Evolutionary conservation across 2,113 vertebrate species (phyloP).

Genomic region (Polypterus bichir): DNA sequence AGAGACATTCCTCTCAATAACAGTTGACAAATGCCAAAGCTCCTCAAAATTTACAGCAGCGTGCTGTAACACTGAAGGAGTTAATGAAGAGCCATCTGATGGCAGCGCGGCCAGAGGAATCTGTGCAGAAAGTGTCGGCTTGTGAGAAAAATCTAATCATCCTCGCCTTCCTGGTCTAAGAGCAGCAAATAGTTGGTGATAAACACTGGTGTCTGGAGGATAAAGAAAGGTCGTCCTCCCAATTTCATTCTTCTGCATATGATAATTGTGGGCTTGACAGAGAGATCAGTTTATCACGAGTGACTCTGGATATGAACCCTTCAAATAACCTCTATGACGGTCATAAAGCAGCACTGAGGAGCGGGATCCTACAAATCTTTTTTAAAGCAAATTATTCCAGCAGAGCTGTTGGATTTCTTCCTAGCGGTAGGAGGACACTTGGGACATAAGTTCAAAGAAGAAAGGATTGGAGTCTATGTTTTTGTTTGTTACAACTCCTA

Average conservation of each 20-base stretch:
- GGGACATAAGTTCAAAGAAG: not conserved
- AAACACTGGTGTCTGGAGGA: slow-evolving; percentile 16
- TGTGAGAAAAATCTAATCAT: not conserved
- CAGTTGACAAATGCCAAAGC: no score
- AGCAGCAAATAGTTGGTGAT: slow-evolving; percentile 9
- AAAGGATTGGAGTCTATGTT: no score
- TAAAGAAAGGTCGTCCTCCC: slow-evolving; percentile 15
- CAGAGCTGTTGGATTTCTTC: slow-evolving; percentile 1
- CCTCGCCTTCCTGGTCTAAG: slow-evolving; percentile 3
- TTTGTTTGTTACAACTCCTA: no score
- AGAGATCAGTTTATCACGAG: slow-evolving; percentile 13
- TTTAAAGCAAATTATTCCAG: slow-evolving; percentile 12
- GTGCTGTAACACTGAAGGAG: no score
- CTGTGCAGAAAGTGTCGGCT: no score
- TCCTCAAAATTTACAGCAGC: no score
- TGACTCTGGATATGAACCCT: slow-evolving; percentile 8
- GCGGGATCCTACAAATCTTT: slow-evolving; percentile 9
- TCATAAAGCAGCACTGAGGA: slow-evolving; percentile 1
- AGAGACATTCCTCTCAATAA: no score
- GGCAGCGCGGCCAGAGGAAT: no score
- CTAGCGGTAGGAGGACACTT: slow-evolving; percentile 1
- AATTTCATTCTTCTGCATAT: slow-evolving; percentile 13
- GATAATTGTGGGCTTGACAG: slow-evolving; percentile 15
- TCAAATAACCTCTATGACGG: slow-evolving; percentile 12
- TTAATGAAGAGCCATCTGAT: no score